Evolutionary conservation across 2,888 invertebrate genomes (phyloP), one percentile per base, ranked within the genome.

Genomic region (Allacma fusca): DNA sequence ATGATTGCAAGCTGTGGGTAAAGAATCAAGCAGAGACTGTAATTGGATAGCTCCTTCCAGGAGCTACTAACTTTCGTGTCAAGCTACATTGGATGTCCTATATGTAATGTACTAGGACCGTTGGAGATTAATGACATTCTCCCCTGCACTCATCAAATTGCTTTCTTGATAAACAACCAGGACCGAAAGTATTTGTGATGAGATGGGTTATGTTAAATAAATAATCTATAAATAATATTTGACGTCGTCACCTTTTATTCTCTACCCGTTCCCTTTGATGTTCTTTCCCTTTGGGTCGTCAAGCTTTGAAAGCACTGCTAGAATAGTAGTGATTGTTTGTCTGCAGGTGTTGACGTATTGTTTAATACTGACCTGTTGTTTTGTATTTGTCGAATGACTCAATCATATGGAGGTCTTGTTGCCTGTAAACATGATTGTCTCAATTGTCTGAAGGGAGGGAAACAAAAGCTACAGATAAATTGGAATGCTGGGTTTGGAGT

Each of bases 11-110:
- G 28, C 62, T 40, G 40, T 73, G 73, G 43, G 29, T 62, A 73
- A 73, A 62, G 40, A 21, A 73, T 62, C 73, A 73, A 62, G 40
- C 73, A 50, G n/a, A 71, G 62, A 73, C 34, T 62, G 62, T 73
- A 40, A 62, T 73, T 62, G 29, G 62, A 62, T 73, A 24, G 34
- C 40, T 62, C 40, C 57, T 26, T 44, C 70, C 50, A 50, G 26
- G 23, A 43, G 24, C 28, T 21, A 19, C 40, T 23, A 12, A 23
- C 68, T 68, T 40, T 40, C 68, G 1, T 40, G 40, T n/a, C 23
- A n/a, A n/a, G n/a, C n/a, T n/a, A n/a, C n/a, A n/a, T n/a, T n/a
- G n/a, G n/a, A n/a, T n/a, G n/a, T n/a, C n/a, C n/a, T n/a, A n/a
- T n/a, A n/a, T n/a, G n/a, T n/a, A n/a, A n/a, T n/a, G n/a, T n/a